A percentile compares a stretch with the other conserved stretches of the same genome.
Conservation (phyloP, 2,888 invertebrate species). For the Holacanthella duospinosa region DNA sequence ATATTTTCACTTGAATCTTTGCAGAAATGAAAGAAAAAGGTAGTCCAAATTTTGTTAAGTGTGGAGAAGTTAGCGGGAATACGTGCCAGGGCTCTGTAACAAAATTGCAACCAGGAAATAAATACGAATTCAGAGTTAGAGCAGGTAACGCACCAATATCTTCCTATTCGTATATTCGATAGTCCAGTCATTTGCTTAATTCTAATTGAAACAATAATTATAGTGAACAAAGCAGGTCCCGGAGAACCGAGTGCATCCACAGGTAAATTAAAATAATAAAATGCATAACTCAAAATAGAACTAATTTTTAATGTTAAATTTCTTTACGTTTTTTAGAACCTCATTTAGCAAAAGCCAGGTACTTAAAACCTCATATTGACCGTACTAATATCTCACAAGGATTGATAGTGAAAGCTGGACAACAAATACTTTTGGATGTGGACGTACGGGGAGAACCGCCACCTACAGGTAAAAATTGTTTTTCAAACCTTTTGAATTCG, state of each 20-base stretch:
- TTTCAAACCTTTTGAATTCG: too few relatives aligned
- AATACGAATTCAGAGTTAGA: constrained; percentile 88
- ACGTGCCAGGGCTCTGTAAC: constrained; percentile 76
- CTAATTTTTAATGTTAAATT: too few relatives aligned
- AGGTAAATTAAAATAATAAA: too few relatives aligned
- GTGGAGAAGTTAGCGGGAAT: constrained; percentile 71
- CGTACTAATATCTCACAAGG: constrained; percentile 75
- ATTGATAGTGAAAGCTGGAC: constrained; percentile 75
- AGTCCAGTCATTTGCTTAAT: too few relatives aligned
- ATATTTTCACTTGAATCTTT: constrained; percentile 58
- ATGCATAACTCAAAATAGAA: too few relatives aligned
- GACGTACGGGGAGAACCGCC: constrained; percentile 81
- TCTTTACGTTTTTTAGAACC: constrained; percentile 52
- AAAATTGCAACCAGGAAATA: constrained; percentile 82
- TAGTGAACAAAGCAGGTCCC: constrained; percentile 53
- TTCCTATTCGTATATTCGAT: too few relatives aligned
- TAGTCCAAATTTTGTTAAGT: constrained; percentile 67
- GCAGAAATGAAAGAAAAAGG: constrained; percentile 79
- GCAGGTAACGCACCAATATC: constrained; percentile 70
- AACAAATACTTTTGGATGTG: constrained; percentile 74
- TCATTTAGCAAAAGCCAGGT: constrained; percentile 78
- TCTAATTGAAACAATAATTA: background rate
- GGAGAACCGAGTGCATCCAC: constrained; percentile 61
- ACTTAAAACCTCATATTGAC: constrained; percentile 86
- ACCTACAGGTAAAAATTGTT: too few relatives aligned